Evolutionary conservation across 2,797 vertebrate species (phyloP).

Genomic region (Erithacus rubecula): DNA sequence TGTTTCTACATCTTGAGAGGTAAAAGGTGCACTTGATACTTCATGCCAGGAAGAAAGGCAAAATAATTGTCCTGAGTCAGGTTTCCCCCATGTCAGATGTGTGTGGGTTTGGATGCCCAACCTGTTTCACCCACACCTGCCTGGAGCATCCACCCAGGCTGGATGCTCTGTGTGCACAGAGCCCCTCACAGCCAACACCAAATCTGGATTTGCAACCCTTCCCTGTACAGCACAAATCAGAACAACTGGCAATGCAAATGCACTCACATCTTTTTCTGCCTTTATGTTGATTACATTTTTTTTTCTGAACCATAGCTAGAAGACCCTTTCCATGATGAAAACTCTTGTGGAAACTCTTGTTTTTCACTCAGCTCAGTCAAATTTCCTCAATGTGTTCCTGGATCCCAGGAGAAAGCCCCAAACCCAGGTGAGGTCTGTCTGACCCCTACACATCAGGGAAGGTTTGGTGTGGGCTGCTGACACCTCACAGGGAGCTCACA

Average conservation of each 20-base stretch:
- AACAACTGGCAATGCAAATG: background rate
- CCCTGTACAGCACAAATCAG: background rate
- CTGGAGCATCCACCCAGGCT: background rate
- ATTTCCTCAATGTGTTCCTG: fast-evolving
- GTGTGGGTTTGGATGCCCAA: background rate
- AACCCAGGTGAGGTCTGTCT: background rate
- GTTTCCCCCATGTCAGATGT: background rate
- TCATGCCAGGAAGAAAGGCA: background rate
- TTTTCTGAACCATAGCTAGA: background rate
- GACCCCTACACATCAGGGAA: background rate
- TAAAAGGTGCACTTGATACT: slow-evolving; percentile 13
- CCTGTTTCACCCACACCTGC: background rate
- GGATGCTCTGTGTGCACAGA: fast-evolving
- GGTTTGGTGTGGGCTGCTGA: background rate
- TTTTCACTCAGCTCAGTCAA: background rate
- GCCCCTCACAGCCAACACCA: background rate
- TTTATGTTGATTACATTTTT: background rate
- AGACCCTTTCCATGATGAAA: background rate
- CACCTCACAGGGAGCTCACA: background rate
- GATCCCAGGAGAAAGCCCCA: background rate
- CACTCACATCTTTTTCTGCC: background rate
- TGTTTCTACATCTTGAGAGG: slow-evolving; percentile 13
- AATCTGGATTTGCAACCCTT: background rate
- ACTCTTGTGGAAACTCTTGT: background rate
- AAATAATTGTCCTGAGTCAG: background rate